These are phyloP conservation scores for Caenorhabditis becei DNA, from an alignment of 2,888 invertebrate species.

Conservation along the genomic window DNA sequence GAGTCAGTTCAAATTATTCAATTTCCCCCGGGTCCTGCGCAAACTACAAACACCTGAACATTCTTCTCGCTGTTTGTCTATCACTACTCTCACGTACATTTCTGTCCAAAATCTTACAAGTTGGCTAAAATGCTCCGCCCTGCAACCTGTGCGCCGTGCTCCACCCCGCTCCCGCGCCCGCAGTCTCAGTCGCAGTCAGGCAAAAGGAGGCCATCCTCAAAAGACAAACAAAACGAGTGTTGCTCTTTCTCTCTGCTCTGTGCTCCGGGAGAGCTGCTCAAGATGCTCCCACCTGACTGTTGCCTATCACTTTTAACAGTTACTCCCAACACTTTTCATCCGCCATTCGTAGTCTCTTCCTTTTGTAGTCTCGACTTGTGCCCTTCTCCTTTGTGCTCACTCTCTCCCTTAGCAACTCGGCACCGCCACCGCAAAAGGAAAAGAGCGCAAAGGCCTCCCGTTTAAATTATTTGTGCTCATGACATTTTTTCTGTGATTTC, in stretches of 20 bases:
- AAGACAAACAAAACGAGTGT: slow-evolving; percentile 57
- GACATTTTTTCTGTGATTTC: slow-evolving; percentile 43
- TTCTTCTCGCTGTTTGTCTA: slow-evolving; percentile 9
- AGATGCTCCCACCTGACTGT: slow-evolving; percentile 25
- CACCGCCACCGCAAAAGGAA: slow-evolving; percentile 25
- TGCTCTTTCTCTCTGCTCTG: slow-evolving; percentile 20
- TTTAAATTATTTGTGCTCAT: slow-evolving; percentile 46
- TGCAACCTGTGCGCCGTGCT: slow-evolving; percentile 19
- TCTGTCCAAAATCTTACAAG: slow-evolving; percentile 49
- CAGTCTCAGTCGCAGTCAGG: slow-evolving; percentile 16
- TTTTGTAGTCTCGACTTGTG: slow-evolving; percentile 27
- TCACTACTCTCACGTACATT: not conserved
- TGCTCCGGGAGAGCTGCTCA: slow-evolving; percentile 30
- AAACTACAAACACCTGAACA: slow-evolving; percentile 17
- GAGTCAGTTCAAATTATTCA: not conserved
- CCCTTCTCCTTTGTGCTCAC: slow-evolving; percentile 20
- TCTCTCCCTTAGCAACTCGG: slow-evolving; percentile 44
- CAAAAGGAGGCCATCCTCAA: slow-evolving; percentile 49
- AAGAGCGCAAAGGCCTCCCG: slow-evolving; percentile 8
- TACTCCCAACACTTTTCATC: no score
- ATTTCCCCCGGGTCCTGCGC: not conserved
- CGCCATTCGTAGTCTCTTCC: slow-evolving; percentile 17
- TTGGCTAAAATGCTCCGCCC: slow-evolving; percentile 38
- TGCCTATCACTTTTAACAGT: no score
- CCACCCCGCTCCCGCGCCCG: slow-evolving; percentile 20